Evolutionary conservation across 2,113 vertebrate genomes (phyloP).

Genomic region (Halcyon senegalensis): DNA sequence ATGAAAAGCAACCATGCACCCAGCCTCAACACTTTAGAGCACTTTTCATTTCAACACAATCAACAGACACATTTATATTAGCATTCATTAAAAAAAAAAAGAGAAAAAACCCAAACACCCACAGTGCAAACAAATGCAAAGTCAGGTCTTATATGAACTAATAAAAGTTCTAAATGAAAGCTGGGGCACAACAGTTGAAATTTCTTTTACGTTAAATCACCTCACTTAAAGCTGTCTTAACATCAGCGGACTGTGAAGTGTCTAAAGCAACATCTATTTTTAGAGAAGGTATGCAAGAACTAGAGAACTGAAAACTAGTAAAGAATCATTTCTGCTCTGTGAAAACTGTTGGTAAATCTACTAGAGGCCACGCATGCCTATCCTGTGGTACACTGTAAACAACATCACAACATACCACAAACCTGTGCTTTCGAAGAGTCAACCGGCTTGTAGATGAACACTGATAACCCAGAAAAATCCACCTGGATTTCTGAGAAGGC

Average conservation of each 20-base stretch:
- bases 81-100: background rate
- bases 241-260: background rate
- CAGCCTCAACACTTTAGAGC: background rate
- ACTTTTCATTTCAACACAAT: background rate
- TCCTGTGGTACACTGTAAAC: background rate
- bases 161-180: background rate
- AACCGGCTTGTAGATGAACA: background rate
- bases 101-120: background rate
- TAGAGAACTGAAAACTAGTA: background rate
- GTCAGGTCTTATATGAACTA: background rate
- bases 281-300: background rate
- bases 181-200: background rate
- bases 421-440: background rate
- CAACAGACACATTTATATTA: background rate
- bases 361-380: background rate
- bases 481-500: background rate
- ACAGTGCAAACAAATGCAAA: background rate
- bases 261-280: conserved; percentile 22
- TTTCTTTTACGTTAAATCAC: background rate
- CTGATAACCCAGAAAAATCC: background rate
- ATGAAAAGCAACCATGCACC: background rate
- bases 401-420: background rate
- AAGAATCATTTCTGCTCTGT: background rate
- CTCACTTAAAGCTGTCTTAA: background rate
- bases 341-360: background rate